Evolutionary conservation across 1,140 invertebrate genomes (phyloP).

Genomic region (Bilobella aurantiaca): DNA sequence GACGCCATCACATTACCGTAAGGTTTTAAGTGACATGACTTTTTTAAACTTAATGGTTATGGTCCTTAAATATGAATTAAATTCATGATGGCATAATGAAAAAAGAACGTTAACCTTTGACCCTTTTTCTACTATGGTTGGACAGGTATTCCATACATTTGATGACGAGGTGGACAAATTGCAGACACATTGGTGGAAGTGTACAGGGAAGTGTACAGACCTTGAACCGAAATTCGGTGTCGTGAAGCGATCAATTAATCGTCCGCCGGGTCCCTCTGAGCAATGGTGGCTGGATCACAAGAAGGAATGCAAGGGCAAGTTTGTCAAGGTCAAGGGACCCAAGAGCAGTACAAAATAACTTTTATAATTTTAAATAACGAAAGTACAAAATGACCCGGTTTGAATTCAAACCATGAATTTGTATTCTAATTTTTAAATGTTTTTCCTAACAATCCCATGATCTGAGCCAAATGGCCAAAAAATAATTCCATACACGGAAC

Average conservation of each 20-base stretch:
- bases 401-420: too few species aligned
- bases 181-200: neutral
- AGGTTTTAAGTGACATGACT: neutral
- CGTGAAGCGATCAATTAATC: neutral
- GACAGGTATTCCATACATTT: neutral
- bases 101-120: too few species aligned
- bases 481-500: too few species aligned
- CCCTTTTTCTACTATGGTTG: neutral
- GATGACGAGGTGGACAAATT: neutral
- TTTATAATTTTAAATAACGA: neutral
- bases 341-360: neutral
- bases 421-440: too few species aligned
- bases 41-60: neutral
- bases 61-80: too few species aligned
- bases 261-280: neutral
- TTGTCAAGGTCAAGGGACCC: neutral
- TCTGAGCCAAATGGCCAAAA: neutral
- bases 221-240: neutral
- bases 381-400: neutral
- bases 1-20: neutral
- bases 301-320: neutral
- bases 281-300: neutral
- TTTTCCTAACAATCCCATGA: too few species aligned
- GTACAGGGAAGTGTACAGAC: neutral
- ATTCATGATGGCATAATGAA: too few species aligned